These are phyloP conservation scores for Limanda limanda DNA, from an alignment of 2,113 vertebrate genomes.

Conservation along the genomic window DNA sequence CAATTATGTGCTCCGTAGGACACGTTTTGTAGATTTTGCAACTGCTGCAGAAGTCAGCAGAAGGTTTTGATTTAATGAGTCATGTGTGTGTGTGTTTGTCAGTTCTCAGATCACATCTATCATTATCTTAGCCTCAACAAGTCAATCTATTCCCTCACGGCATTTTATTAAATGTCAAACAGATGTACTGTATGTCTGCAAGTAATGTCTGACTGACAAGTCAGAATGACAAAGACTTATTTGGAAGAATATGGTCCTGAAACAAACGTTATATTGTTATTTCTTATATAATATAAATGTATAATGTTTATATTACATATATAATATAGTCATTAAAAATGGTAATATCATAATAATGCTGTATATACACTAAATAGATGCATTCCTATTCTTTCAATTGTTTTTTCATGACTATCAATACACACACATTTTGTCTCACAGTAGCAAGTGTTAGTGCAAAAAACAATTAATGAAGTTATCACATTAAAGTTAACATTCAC, in stretches of 20 bases:
- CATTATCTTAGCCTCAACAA: constrained; percentile 25
- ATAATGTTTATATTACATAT: too few species aligned
- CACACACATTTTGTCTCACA: background rate
- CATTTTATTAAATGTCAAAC: constrained; percentile 21
- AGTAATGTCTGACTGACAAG: constrained; percentile 4
- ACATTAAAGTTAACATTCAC: background rate
- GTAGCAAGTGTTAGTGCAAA: background rate
- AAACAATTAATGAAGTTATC: background rate
- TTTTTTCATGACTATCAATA: background rate
- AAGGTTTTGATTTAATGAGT: background rate
- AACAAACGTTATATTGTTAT: background rate
- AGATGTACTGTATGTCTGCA: constrained; percentile 8
- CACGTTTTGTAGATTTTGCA: background rate
- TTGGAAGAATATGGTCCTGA: background rate
- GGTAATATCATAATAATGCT: too few species aligned
- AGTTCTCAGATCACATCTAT: constrained; percentile 11
- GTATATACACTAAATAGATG: background rate
- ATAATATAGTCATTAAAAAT: too few species aligned
- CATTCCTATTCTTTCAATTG: background rate
- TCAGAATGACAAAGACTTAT: background rate
- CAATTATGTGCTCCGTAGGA: background rate
- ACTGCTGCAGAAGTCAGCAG: background rate
- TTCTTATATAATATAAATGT: background rate
- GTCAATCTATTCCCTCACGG: background rate
- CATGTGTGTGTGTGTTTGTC: background rate